These are phyloP conservation scores for Troides helena DNA, from an alignment of 2,888 invertebrate species.

Conservation along the genomic window DNA sequence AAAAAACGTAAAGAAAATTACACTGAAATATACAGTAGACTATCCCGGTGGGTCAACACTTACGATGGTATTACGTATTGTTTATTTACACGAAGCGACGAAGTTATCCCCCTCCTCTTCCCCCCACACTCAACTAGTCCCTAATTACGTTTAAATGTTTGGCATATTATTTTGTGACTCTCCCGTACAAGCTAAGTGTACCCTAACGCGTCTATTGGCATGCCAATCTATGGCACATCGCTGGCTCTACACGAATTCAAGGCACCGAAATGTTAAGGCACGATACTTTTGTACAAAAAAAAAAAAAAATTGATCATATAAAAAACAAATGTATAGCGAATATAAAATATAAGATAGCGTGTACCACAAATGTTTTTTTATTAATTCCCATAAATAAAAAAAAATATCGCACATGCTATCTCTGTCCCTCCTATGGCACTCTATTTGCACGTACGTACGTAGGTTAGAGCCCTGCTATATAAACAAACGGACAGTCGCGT, in stretches of 20 bases:
- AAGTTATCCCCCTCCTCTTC: conserved; percentile 36
- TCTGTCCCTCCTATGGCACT: conserved; percentile 60
- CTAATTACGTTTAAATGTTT: conserved; percentile 68
- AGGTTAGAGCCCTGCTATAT: conserved; percentile 50
- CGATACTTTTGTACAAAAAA: conserved; percentile 43
- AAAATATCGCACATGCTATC: conserved; percentile 1
- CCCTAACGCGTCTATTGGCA: conserved; percentile 47
- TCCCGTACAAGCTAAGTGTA: conserved; percentile 67
- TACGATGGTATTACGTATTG: conserved; percentile 64
- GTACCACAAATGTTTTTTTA: conserved; percentile 7
- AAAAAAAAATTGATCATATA: conserved; percentile 33
- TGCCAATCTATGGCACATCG: conserved; percentile 36
- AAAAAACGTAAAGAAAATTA: conserved; percentile 34
- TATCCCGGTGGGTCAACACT: conserved; percentile 65
- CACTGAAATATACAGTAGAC: conserved; percentile 52
- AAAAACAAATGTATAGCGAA: conserved; percentile 34
- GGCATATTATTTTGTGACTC: conserved; percentile 78
- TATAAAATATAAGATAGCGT: conserved; percentile 34
- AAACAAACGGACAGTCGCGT: conserved; percentile 7
- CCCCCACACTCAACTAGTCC: conserved; percentile 41
- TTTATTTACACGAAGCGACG: conserved; percentile 59
- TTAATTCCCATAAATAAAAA: not conserved
- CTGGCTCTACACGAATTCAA: conserved; percentile 39
- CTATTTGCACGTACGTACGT: conserved; percentile 58
- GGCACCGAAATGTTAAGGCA: conserved; percentile 68